phyloP scores from a whole-genome alignment of 2,113 vertebrate species.

The Delphinus delphis region DNA sequence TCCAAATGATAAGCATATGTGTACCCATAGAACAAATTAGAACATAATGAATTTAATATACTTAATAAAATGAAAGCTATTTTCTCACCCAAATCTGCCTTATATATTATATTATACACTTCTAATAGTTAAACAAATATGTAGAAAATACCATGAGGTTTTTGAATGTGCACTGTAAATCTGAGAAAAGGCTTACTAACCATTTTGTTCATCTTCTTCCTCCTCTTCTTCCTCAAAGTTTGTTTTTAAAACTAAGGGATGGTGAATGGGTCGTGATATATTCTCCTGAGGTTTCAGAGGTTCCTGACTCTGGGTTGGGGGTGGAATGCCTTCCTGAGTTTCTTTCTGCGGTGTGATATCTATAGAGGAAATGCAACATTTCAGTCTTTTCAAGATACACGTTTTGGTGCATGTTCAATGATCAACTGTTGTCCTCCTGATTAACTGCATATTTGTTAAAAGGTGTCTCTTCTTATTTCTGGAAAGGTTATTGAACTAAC shows the following conservation, averaged over 20 bases:
- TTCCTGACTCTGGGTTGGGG: slow-evolving; percentile 63
- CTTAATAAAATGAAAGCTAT: slow-evolving; percentile 33
- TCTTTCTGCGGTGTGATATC: slow-evolving; percentile 74
- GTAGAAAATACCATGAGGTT: background rate
- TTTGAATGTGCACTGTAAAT: background rate
- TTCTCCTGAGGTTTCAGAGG: slow-evolving; percentile 65
- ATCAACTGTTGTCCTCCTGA: background rate
- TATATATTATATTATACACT: background rate
- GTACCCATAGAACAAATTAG: background rate
- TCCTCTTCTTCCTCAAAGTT: slow-evolving; percentile 79
- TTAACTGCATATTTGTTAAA: background rate
- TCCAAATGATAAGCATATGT: background rate
- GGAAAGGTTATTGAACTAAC: background rate
- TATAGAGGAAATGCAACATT: slow-evolving; percentile 54
- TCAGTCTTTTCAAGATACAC: background rate
- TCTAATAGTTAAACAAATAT: background rate
- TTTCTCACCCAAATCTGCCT: background rate
- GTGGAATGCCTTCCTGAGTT: slow-evolving; percentile 67
- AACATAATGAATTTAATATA: background rate
- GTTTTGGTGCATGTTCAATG: background rate
- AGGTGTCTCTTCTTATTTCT: background rate
- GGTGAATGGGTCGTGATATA: slow-evolving; percentile 76
- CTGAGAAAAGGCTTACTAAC: slow-evolving; percentile 69
- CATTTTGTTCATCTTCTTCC: slow-evolving; percentile 70
- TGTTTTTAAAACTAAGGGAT: slow-evolving; percentile 80